phyloP scores from a whole-genome alignment of 2,113 vertebrate species.

The Chelonoidis abingdonii region DNA sequence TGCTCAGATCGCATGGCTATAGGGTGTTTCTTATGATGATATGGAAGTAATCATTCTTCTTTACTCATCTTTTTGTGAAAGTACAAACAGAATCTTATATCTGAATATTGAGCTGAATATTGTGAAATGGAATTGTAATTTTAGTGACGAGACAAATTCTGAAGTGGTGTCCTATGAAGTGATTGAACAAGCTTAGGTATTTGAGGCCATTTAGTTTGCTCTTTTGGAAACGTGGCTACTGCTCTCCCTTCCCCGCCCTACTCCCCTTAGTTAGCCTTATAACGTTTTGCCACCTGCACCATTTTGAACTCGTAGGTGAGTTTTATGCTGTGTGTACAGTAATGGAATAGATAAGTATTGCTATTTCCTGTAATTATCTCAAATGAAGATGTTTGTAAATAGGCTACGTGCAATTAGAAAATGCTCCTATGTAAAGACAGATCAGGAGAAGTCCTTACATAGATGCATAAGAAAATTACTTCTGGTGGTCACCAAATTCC shows the following conservation, averaged over 20 bases:
- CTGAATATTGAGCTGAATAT: not conserved
- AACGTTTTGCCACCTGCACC: not conserved
- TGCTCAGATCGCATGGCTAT: not conserved
- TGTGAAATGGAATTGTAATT: not conserved
- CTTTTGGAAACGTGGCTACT: not conserved
- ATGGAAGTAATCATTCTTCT: not conserved
- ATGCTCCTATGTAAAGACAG: not conserved
- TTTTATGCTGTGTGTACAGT: not conserved
- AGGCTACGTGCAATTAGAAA: not conserved
- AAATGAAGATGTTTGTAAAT: not conserved
- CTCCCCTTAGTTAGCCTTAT: not conserved
- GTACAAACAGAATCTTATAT: not conserved
- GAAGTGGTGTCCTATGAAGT: fast-evolving
- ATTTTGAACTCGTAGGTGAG: not conserved
- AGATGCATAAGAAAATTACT: not conserved
- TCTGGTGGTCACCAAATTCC: fast-evolving
- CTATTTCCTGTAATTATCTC: not conserved
- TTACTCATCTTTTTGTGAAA: not conserved
- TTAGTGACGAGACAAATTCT: not conserved
- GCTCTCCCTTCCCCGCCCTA: not conserved
- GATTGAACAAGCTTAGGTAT: not conserved
- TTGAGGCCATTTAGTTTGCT: not conserved
- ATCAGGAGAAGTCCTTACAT: not conserved
- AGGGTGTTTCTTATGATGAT: not conserved
- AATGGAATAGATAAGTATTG: fast-evolving